Base-by-base conservation (phyloP, 2,888 invertebrate species). In the Spilosoma lubricipeda region DNA sequence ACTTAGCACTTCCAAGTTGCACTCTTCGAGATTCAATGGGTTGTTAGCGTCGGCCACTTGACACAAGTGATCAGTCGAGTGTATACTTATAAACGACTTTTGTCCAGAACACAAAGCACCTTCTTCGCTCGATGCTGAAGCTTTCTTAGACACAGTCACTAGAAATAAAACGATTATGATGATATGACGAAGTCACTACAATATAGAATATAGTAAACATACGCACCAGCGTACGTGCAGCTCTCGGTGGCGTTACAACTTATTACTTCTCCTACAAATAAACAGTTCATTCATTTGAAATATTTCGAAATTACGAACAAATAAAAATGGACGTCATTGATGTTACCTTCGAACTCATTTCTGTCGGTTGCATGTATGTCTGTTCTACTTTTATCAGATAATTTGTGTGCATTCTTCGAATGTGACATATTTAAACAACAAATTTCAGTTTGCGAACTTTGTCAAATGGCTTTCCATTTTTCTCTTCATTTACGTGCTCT, bases 381-480 rank as follows among this genome's bases (percentile, higher is more conserved):
- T 89, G 87, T 87, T 87, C 86, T 91, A 87, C 83, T 91, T 92
- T 92, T 93, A 88, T 94, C 92, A 78, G 92, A 85, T 90, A 92
- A 89, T 93, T 93, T 94, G 84, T 91, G 88, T 88, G 88, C 89
- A 92, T 93, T 94, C 93, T 91, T 95, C 90, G 92, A 91, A 86
- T 93, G 82, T 93, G 95, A 95, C 95, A 95, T 95, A 93, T 92
- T 94, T 92, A 86, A 92, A 95, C 95, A 93, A 93, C 91, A 92
- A 95, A 95, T 95, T 95, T 95, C 93, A 94, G 90, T 91, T 90
- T 91, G 91, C 90, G 88, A 91, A 87, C 90, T 91, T 93, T 93
- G 93, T 94, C 93, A 94, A 94, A 94, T 91, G 88, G 87, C 90
- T 93, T 91, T 92, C 89, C 91, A 93, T 93, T 94, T 93, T 93